phyloP scores from a whole-genome alignment of 1,140 invertebrate genomes.

The Neotoxoptera formosana region DNA sequence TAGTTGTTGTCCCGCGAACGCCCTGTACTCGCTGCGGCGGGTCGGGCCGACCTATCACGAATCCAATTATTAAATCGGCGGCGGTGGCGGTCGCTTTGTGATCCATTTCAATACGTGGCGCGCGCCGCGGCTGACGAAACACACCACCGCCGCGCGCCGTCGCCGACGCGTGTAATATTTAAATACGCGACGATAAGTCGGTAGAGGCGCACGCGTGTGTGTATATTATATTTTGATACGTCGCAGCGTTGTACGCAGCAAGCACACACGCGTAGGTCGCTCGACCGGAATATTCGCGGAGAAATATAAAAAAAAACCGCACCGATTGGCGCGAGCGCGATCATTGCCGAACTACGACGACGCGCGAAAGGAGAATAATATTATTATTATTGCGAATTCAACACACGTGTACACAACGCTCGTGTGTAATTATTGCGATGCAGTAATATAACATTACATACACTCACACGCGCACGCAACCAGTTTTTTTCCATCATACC shows the following conservation, averaged over 20 bases:
- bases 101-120: constrained; percentile 5
- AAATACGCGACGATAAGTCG: neutral
- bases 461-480: neutral
- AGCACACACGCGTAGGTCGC: neutral
- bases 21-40: neutral
- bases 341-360: neutral
- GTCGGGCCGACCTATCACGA: constrained; percentile 29
- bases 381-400: constrained; percentile 45
- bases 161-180: neutral
- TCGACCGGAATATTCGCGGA: neutral
- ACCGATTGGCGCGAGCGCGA: neutral
- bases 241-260: neutral
- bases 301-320: neutral
- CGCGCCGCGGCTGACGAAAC: neutral
- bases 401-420: constrained; percentile 12
- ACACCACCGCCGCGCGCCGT: neutral
- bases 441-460: neutral
- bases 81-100: neutral
- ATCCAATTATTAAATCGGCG: neutral
- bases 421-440: constrained; percentile 36
- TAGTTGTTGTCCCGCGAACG: neutral
- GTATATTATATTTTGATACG: neutral
- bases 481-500: constrained; percentile 43
- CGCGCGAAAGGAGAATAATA: constrained; percentile 4
- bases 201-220: neutral